A percentile compares a stretch with the other conserved stretches of the same genome.
Evolutionary conservation across 2,797 vertebrate species (phyloP).

Genomic region (Adelosebastes latens): DNA sequence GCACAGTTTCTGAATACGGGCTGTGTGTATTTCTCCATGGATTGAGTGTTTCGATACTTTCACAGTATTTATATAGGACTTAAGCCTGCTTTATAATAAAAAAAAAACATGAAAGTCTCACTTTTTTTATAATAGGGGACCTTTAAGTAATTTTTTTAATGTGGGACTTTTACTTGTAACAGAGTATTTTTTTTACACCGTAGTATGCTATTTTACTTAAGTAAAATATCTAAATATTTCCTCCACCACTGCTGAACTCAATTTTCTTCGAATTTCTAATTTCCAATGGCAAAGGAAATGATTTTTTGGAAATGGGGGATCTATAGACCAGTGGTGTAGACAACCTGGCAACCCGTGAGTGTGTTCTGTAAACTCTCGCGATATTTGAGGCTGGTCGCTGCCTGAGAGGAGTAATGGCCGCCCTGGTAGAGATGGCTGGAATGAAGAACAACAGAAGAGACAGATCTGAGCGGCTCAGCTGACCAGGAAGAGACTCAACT

Average conservation of each 20-base stretch:
- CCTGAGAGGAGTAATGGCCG: slow-evolving; percentile 81
- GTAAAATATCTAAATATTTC: not conserved
- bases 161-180: not conserved
- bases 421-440: slow-evolving; percentile 77
- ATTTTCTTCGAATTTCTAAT: not conserved
- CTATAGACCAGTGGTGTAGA: no score
- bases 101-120: no score
- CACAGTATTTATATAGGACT: no score
- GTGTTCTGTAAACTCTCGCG: slow-evolving; percentile 71
- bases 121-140: no score
- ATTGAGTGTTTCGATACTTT: no score
- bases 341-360: slow-evolving; percentile 57
- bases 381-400: slow-evolving; percentile 52
- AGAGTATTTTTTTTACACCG: not conserved
- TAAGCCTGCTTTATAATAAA: no score
- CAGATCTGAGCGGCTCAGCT: slow-evolving; percentile 74
- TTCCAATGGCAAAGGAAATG: not conserved
- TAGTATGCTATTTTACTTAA: not conserved
- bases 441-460: slow-evolving; percentile 74
- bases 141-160: not conserved
- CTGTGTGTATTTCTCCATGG: no score
- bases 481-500: slow-evolving; percentile 62
- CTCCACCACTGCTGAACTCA: not conserved
- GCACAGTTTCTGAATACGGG: no score
- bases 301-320: not conserved